phyloP scores from a whole-genome alignment of 2,797 vertebrate species.

The Gambusia yucatana region DNA sequence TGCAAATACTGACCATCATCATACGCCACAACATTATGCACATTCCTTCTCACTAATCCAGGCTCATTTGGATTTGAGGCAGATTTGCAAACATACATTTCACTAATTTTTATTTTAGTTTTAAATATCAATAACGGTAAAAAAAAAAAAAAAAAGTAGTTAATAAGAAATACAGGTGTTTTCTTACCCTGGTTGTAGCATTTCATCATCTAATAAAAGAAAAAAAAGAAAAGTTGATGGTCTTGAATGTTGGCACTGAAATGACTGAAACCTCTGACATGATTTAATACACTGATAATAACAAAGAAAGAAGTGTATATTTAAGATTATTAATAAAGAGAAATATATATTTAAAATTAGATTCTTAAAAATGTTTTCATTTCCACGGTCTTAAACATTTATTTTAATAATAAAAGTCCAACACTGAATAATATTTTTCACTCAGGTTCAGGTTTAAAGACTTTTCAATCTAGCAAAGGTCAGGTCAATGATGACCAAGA shows the following conservation, averaged over 20 bases:
- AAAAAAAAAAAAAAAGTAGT: not conserved
- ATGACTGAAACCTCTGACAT: not conserved
- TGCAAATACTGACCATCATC: conserved; percentile 6
- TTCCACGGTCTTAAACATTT: not conserved
- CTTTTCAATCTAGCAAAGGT: not conserved
- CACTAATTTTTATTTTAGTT: not conserved
- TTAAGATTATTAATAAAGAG: not conserved
- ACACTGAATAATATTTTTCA: not conserved
- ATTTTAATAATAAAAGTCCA: not conserved
- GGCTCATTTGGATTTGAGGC: not conserved
- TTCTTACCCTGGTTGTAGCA: conserved; percentile 72
- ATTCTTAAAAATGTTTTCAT: not conserved
- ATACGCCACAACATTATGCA: not conserved
- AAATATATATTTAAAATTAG: not conserved
- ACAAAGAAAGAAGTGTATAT: too few relatives aligned
- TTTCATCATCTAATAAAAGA: conserved; percentile 69
- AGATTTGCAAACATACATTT: not conserved
- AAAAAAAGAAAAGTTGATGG: not conserved
- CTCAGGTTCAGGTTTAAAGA: not conserved
- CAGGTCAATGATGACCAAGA: not conserved
- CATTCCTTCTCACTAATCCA: not conserved
- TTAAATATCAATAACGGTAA: not conserved
- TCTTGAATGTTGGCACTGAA: not conserved
- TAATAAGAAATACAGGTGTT: not conserved
- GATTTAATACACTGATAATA: not conserved